phyloP scores from a whole-genome alignment of 1,140 invertebrate species.

The Zeugodacus cucurbitae region DNA sequence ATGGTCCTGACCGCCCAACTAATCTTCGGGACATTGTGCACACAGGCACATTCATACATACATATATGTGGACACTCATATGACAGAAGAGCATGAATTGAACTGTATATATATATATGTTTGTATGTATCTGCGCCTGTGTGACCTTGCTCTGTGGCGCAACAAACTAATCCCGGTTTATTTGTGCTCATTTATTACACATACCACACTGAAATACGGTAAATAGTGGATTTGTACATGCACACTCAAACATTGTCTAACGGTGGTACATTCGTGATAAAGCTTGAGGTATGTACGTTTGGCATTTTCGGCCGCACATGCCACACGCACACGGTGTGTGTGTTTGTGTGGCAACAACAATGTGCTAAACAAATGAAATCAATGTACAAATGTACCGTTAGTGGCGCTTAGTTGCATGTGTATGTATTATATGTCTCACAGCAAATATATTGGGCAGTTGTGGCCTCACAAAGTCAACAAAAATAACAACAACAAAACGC shows the following conservation, averaged over 20 bases:
- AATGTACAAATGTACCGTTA: not conserved
- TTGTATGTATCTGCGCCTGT: not conserved
- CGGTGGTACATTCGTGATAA: not conserved
- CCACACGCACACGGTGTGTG: no score
- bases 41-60: not conserved
- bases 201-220: not conserved
- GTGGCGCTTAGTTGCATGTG: no score
- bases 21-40: not conserved
- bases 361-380: not conserved
- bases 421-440: no score
- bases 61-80: not conserved
- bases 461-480: constrained; percentile 6
- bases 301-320: not conserved
- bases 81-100: not conserved
- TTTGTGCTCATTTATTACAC: constrained; percentile 24
- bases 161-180: constrained; percentile 20
- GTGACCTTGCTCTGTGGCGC: not conserved
- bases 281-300: not conserved
- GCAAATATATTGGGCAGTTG: not conserved
- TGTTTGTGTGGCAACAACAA: not conserved
- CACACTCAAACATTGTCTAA: not conserved
- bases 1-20: constrained; percentile 4
- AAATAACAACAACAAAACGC: not conserved
- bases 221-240: not conserved
- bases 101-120: not conserved